Evolutionary conservation across 2,888 invertebrate genomes (phyloP).

Genomic region (Acleris literana): DNA sequence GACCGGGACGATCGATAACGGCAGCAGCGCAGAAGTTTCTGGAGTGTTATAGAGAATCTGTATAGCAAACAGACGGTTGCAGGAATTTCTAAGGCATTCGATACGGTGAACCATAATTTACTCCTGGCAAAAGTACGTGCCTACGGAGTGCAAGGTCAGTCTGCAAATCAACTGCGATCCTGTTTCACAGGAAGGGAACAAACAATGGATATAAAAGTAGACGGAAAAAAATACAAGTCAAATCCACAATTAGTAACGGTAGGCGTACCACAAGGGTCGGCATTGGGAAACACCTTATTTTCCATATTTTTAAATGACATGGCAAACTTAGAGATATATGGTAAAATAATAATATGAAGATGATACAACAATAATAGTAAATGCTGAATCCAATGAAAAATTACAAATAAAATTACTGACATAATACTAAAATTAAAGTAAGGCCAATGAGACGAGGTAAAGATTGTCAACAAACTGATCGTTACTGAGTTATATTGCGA

Average conservation of each 20-base stretch:
- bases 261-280: neutral
- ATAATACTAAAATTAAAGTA: neutral
- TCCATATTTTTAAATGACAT: constrained; percentile 1
- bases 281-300: neutral
- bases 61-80: neutral
- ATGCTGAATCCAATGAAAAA: neutral
- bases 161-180: neutral
- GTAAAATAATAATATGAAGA: neutral
- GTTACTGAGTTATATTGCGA: too few relatives aligned
- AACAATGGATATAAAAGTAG: neutral
- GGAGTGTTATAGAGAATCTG: too few relatives aligned
- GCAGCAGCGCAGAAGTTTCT: too few relatives aligned
- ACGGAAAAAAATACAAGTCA: neutral
- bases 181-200: neutral
- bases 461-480: too few relatives aligned
- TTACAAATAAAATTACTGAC: neutral
- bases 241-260: neutral
- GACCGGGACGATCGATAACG: too few relatives aligned
- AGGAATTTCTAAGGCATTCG: neutral
- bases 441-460: too few relatives aligned
- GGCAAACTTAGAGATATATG: neutral
- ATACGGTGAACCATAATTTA: neutral
- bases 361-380: neutral
- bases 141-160: neutral
- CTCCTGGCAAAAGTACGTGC: neutral